Conservation (phyloP, 2,113 vertebrate species). For the Chiloscyllium plagiosum region DNA sequence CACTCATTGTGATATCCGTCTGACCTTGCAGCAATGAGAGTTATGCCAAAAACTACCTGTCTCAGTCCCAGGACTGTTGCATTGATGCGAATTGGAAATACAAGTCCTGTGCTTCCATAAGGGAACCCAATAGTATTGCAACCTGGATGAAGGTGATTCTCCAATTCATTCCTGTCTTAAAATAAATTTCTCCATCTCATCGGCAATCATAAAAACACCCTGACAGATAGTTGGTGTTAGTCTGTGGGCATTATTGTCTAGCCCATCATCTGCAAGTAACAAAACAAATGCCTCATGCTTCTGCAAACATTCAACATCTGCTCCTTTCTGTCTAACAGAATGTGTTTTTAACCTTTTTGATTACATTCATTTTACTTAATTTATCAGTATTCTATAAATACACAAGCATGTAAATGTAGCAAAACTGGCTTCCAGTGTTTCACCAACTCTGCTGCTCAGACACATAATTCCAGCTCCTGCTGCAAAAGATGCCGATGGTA, state of each 20-base stretch:
- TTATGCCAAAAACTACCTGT: background rate
- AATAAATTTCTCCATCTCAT: no score
- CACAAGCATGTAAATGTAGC: background rate
- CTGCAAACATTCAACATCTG: background rate
- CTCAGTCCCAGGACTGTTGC: background rate
- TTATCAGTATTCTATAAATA: background rate
- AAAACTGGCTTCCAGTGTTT: background rate
- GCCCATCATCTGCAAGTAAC: background rate
- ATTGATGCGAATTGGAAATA: background rate
- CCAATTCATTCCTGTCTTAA: background rate
- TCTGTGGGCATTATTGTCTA: background rate
- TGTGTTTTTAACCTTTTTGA: background rate
- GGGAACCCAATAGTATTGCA: no score
- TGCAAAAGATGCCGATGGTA: background rate
- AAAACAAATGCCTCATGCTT: background rate
- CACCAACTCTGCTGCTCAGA: background rate
- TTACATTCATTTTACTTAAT: background rate
- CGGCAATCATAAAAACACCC: background rate
- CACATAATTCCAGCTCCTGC: background rate
- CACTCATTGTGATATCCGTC: background rate
- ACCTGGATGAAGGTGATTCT: background rate
- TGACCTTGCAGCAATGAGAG: background rate
- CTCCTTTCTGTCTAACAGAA: no score
- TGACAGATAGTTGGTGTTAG: background rate
- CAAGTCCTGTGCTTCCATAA: background rate